Conservation (phyloP, 2,797 vertebrate genomes). For the Fistularia tabacaria region DNA sequence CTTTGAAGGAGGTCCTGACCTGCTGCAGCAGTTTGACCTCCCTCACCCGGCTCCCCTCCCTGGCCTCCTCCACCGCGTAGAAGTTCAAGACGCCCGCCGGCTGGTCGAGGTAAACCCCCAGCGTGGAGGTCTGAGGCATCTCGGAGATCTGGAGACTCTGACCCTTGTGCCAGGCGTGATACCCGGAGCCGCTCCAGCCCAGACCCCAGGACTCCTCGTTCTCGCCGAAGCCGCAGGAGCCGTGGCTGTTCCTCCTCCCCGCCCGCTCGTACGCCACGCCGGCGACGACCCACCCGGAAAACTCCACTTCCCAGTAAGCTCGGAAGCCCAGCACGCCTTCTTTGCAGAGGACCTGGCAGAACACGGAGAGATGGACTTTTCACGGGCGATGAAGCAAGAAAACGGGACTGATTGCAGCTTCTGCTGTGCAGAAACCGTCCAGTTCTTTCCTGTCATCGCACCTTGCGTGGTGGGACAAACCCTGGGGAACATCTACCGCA, state of each 20-base stretch:
- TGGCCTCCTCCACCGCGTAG: slow-evolving; percentile 57
- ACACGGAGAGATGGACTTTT: neutral
- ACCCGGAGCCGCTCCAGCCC: slow-evolving; percentile 65
- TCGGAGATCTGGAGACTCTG: slow-evolving; percentile 17
- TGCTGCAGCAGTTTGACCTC: slow-evolving; percentile 59
- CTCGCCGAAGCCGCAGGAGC: slow-evolving; percentile 64
- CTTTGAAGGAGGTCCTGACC: slow-evolving; percentile 47
- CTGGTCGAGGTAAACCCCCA: slow-evolving; percentile 67
- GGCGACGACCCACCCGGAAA: slow-evolving; percentile 57
- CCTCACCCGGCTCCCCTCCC: slow-evolving; percentile 36
- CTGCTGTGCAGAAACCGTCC: no score
- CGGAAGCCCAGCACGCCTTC: slow-evolving; percentile 61
- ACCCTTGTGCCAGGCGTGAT: slow-evolving; percentile 58
- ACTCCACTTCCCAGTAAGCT: slow-evolving; percentile 68
- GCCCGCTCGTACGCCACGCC: slow-evolving; percentile 52
- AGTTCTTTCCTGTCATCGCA: no score
- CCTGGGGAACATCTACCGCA: no score
- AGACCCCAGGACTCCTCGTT: slow-evolving; percentile 71
- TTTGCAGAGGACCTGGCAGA: slow-evolving; percentile 63
- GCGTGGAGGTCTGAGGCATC: slow-evolving; percentile 33
- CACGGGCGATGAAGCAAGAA: neutral
- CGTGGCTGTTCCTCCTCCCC: slow-evolving; percentile 53
- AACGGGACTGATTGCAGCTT: neutral
- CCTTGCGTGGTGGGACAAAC: no score
- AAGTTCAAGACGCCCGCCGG: slow-evolving; percentile 65